Conservation (phyloP, 2,797 vertebrate species). For the Aotus griseimembra region DNA sequence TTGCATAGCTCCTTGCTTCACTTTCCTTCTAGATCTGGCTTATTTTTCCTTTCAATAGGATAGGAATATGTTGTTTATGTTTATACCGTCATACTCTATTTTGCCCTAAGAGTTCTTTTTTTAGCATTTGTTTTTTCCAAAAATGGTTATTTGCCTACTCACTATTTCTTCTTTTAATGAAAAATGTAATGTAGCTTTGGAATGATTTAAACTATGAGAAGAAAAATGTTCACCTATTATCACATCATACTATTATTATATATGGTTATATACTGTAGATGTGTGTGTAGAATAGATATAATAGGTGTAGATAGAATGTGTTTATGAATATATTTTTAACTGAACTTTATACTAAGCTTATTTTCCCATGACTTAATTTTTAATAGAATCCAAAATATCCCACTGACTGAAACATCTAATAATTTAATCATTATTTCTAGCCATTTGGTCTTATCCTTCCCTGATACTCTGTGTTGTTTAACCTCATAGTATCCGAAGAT, state of each 20-base stretch:
- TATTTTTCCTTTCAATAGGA: not conserved
- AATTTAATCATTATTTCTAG: not conserved
- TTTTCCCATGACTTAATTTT: constrained; percentile 26
- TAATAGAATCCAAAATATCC: not conserved
- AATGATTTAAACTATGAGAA: not conserved
- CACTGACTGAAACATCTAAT: not conserved
- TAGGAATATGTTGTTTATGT: not conserved
- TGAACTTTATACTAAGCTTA: not conserved
- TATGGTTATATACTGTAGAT: not conserved
- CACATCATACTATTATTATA: not conserved
- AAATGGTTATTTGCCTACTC: not conserved
- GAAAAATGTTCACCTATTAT: not conserved
- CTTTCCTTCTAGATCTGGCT: not conserved
- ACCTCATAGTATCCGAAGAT: not conserved
- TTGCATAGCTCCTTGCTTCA: not conserved
- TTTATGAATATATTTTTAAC: not conserved
- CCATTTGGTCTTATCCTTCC: not conserved
- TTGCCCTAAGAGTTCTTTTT: not conserved
- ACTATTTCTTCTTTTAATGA: not conserved
- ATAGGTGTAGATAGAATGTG: not conserved
- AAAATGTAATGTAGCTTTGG: not conserved
- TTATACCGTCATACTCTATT: not conserved
- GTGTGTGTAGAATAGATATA: not conserved
- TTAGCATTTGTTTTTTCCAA: not conserved
- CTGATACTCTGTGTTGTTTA: not conserved